A percentile compares a stretch with the other conserved stretches of the same genome.
phyloP scores from a whole-genome alignment of 2,797 vertebrate species.

The Ptychadena robeensis region DNA sequence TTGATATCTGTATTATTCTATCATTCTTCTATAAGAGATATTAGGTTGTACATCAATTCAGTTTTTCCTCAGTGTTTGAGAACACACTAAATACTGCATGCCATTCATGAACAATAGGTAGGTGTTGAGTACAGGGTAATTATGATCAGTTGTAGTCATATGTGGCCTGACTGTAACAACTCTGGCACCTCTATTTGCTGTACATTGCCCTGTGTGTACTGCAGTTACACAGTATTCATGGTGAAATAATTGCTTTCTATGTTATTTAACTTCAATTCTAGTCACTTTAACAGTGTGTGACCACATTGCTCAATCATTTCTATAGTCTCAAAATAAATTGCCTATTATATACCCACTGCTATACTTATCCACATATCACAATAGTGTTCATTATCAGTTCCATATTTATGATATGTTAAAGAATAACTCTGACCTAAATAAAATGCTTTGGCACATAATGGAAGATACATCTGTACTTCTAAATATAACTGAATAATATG shows the following conservation, averaged over 20 bases:
- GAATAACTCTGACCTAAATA: neutral
- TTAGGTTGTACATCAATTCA: no score
- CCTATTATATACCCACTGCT: slow-evolving; percentile 16
- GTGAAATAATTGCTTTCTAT: slow-evolving; percentile 32
- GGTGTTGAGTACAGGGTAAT: slow-evolving; percentile 12
- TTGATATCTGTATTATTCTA: no score
- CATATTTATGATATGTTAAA: neutral
- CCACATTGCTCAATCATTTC: slow-evolving; percentile 12
- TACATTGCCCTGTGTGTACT: slow-evolving; percentile 11
- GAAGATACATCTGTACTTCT: neutral
- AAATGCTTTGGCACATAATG: neutral
- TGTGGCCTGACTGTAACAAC: neutral
- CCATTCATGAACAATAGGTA: slow-evolving; percentile 17
- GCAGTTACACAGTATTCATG: neutral
- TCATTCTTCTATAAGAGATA: no score
- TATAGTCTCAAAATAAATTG: slow-evolving; percentile 1
- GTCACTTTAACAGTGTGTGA: neutral
- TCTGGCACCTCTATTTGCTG: neutral
- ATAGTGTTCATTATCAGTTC: slow-evolving; percentile 12
- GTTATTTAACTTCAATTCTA: slow-evolving; percentile 13
- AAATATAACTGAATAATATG: neutral
- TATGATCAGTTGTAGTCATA: slow-evolving; percentile 3
- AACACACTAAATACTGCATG: neutral
- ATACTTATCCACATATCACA: neutral
- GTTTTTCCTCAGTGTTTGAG: neutral